phyloP scores from a whole-genome alignment of 2,797 vertebrate species.

The Falco cherrug region DNA sequence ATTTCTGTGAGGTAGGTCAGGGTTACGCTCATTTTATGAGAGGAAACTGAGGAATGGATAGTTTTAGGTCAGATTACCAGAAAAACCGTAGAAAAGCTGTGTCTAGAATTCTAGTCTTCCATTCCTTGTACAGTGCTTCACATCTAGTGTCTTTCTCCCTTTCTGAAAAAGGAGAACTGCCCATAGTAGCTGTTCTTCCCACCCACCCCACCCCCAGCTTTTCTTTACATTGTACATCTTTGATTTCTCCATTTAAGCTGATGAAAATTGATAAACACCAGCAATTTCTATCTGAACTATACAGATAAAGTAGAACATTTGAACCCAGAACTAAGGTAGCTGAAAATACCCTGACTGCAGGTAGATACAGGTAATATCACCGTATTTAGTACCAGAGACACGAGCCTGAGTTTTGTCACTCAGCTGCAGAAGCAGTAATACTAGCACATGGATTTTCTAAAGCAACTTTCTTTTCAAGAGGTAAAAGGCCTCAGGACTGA shows the following conservation, averaged over 20 bases:
- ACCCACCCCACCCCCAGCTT: neutral
- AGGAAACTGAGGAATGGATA: neutral
- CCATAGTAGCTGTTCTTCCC: neutral
- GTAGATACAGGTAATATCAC: neutral
- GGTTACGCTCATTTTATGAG: neutral
- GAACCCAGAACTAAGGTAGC: neutral
- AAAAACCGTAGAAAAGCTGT: neutral
- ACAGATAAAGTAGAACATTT: neutral
- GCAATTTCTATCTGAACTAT: neutral
- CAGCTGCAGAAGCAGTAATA: neutral
- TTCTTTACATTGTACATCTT: neutral
- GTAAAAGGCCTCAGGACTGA: neutral
- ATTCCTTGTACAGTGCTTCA: neutral
- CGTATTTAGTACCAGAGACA: neutral
- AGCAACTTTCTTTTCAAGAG: neutral
- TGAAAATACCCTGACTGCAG: neutral
- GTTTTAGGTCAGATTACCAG: neutral
- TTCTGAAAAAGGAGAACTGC: neutral
- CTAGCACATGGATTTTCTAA: neutral
- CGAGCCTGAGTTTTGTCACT: neutral
- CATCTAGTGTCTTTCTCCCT: neutral
- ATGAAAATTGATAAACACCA: neutral
- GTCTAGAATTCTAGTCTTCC: neutral
- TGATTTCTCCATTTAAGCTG: neutral
- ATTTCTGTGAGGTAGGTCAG: conserved; percentile 45